These are phyloP conservation scores for Adrianichthys oophorus DNA, from an alignment of 2,797 vertebrate genomes.

Conservation along the genomic window DNA sequence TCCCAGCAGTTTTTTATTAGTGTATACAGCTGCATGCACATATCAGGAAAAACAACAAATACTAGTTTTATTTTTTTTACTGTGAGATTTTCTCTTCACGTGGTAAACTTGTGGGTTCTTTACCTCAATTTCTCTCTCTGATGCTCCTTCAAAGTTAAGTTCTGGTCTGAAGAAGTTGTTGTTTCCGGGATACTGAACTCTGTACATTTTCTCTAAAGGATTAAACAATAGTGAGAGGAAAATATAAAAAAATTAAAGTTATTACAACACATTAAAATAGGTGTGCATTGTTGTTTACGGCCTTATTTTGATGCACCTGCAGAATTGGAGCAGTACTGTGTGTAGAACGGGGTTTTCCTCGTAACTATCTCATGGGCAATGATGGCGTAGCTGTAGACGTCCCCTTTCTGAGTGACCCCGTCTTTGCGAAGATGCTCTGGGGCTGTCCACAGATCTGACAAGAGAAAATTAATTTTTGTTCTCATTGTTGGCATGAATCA, in stretches of 20 bases:
- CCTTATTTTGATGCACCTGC: slow-evolving; percentile 70
- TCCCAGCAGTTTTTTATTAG: slow-evolving; percentile 95
- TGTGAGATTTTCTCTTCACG: too few species aligned
- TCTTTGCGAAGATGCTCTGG: slow-evolving; percentile 89
- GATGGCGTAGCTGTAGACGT: slow-evolving; percentile 92
- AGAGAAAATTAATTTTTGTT: not conserved
- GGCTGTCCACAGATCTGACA: slow-evolving; percentile 82
- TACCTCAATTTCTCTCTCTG: slow-evolving; percentile 87
- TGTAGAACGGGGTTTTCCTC: slow-evolving; percentile 85
- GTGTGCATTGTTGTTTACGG: not conserved
- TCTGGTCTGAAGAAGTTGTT: slow-evolving; percentile 85
- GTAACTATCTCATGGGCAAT: slow-evolving; percentile 92
- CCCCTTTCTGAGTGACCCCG: slow-evolving; percentile 90
- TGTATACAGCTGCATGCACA: slow-evolving; percentile 78
- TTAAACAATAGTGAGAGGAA: slow-evolving; percentile 1
- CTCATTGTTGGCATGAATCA: not conserved
- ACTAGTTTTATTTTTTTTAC: too few species aligned
- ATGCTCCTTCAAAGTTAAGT: slow-evolving; percentile 81
- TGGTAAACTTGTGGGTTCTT: slow-evolving; percentile 28
- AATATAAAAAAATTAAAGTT: not conserved
- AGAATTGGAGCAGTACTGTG: slow-evolving; percentile 64
- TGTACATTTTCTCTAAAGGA: slow-evolving; percentile 86
- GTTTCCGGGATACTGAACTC: slow-evolving; percentile 77
- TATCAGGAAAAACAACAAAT: not conserved
- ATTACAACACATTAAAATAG: not conserved